Evolutionary conservation across 1,140 invertebrate species (phyloP), one percentile per base, ranked within the genome.

Genomic region (Armadillidium nasatum): DNA sequence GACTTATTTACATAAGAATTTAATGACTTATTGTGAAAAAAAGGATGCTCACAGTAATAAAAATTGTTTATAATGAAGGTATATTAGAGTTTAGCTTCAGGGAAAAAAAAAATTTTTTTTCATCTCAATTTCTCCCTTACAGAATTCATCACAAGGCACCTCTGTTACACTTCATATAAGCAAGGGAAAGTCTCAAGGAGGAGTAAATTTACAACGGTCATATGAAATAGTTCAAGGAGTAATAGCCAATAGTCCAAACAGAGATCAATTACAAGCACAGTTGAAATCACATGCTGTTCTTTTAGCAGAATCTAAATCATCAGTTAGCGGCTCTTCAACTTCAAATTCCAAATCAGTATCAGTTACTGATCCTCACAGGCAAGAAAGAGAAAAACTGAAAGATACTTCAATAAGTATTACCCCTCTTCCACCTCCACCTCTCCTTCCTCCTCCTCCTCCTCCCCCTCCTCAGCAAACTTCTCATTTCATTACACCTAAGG

Each of bases 151-250:
- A 70, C 60, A 71, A 21, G 73, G 74, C 70, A 74, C 73, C 19
- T 75, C 77, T 23, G 73, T 78, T 46, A 73, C 76, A 22, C 44
- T 78, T 21, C 75, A 76, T 43, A 21, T 78, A 68, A 76, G 71
- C 54, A 78, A 76, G 75, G 44, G 74, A 50, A 71, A 72, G 66
- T 54, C 73, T 76, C 74, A 74, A 73, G 77, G 77, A 22, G 71
- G 91, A 23, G 92, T 96, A 9, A 97, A 97, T 85, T 86, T 97
- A 13, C 94, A 96, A 84, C 87, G 95, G 44, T 97, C 95, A 82
- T 95, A 96, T 84, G 94, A 97, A 85, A 98, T 98, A 82, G 97
- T 95, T 85, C 94, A 96, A 85, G 94, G 93, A 54, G 94, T 96
- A 71, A 94, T 97, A 79, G 93, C 95, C 85, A 95, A 94, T 83